Evolutionary conservation across 1,140 invertebrate genomes (phyloP).

Genomic region (Notospermus geniculatus): DNA sequence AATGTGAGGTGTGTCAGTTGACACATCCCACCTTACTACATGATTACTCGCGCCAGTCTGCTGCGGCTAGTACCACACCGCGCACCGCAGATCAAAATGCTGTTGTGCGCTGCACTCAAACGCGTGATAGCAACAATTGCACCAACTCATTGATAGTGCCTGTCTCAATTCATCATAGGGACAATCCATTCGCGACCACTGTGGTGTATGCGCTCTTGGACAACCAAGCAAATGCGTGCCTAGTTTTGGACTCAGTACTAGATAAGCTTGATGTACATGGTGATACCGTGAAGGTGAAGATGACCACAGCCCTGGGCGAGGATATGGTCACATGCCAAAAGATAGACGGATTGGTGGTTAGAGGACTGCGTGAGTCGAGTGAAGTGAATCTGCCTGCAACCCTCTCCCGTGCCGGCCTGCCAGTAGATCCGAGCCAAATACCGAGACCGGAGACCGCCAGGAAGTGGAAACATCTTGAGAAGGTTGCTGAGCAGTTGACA

Average conservation of each 20-base stretch:
- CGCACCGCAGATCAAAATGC: no score
- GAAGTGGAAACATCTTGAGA: constrained; percentile 13
- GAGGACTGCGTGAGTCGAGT: neutral
- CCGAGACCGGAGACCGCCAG: constrained; percentile 16
- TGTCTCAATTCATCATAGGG: no score
- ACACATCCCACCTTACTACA: no score
- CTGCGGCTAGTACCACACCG: no score
- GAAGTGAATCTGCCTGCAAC: constrained; percentile 6
- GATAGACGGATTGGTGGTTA: constrained; percentile 13
- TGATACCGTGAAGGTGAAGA: constrained; percentile 10
- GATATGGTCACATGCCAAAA: constrained; percentile 17
- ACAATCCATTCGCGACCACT: constrained; percentile 14
- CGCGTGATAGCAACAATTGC: no score
- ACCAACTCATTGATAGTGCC: no score
- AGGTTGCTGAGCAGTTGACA: neutral
- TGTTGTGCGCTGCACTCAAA: no score
- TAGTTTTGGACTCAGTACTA: constrained; percentile 17
- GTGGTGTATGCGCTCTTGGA: constrained; percentile 23
- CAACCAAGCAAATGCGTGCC: constrained; percentile 22
- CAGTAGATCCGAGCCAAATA: constrained; percentile 20
- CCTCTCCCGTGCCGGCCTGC: constrained; percentile 20
- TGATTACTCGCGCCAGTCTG: no score
- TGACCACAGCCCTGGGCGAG: no score
- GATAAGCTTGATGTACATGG: constrained; percentile 11
- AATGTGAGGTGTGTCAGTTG: no score